Base-by-base conservation (phyloP, 2,888 invertebrate species). In the Aleiodes testaceus region DNA sequence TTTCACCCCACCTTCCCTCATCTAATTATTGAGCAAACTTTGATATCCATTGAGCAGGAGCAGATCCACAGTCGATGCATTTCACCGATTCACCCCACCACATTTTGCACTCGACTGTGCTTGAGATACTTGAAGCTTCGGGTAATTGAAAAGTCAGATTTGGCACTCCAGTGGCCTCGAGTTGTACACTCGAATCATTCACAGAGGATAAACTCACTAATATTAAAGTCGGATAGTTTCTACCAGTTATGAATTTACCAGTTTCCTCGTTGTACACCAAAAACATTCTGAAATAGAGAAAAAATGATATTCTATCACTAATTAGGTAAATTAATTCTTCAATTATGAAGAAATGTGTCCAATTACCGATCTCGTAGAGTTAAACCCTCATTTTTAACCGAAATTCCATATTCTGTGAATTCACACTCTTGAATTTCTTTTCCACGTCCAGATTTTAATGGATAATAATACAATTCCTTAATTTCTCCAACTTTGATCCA, bases 11-110 rank as follows among this genome's bases (percentile, higher is more conserved):
- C n/a, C n/a, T n/a, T n/a, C n/a, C n/a, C n/a, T n/a, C n/a, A n/a
- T 50, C 11, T 22, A 36, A 12, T 73, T 50, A 87, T 80, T 16
- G 81, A 61, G 67, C 86, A 30, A 50, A 89, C 79, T 85, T 86
- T 3, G 91, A 90, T 73, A 93, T 84, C 93, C 93, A 93, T 55
- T 87, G 82, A 0, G 91, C 89, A 1, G 90, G 90, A 73, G 89
- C 89, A 45, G 91, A 89, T 1, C 93, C 93, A 85, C 92, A 93
- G 84, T 93, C 93, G 69, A 90, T 81, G 47, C 90, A 89, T 55
- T 87, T 81, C 0, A 90, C 83, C 71, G 74, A 50, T 67, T 88
- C 86, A 69, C 88, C 88, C 72, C 78, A 82, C 83, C 86, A 87
- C 79, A 87, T 80, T 5, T 74, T 77, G 49, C 83, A 84, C 9